Evolutionary conservation across 2,113 vertebrate genomes (phyloP).

Genomic region (Phrynosoma blainvillii): DNA sequence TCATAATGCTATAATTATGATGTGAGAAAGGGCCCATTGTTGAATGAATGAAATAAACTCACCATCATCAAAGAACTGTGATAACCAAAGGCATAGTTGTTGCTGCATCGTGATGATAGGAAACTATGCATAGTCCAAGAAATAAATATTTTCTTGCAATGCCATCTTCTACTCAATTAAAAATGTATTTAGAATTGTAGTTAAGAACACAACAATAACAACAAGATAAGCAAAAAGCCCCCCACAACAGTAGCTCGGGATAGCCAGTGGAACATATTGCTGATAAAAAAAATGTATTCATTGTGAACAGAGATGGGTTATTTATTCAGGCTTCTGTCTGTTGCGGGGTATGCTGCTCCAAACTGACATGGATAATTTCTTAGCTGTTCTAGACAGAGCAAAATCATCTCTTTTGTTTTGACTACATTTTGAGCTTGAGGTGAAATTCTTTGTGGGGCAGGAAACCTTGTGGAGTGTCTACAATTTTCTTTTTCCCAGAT

Average conservation of each 20-base stretch:
- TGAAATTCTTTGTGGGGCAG: background rate
- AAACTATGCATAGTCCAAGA: conserved; percentile 21
- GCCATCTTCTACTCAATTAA: background rate
- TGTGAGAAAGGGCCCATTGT: background rate
- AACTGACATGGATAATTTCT: background rate
- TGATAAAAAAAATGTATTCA: background rate
- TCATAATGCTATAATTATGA: no score
- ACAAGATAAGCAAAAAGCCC: background rate
- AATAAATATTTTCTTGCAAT: background rate
- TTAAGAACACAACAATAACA: background rate
- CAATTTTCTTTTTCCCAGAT: background rate
- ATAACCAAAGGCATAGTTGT: rapidly evolving
- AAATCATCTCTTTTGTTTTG: background rate
- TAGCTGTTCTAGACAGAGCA: background rate
- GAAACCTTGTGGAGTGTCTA: background rate
- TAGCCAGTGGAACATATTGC: background rate
- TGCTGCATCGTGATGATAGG: conserved; percentile 13
- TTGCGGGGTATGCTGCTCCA: background rate
- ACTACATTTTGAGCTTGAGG: background rate
- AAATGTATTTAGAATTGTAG: background rate
- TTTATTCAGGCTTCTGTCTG: background rate
- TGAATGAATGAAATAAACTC: conserved; percentile 55
- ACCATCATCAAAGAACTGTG: conserved; percentile 41
- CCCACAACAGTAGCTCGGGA: background rate
- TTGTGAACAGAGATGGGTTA: background rate